phyloP scores from a whole-genome alignment of 2,797 vertebrate species.

The Poecile montanus region DNA sequence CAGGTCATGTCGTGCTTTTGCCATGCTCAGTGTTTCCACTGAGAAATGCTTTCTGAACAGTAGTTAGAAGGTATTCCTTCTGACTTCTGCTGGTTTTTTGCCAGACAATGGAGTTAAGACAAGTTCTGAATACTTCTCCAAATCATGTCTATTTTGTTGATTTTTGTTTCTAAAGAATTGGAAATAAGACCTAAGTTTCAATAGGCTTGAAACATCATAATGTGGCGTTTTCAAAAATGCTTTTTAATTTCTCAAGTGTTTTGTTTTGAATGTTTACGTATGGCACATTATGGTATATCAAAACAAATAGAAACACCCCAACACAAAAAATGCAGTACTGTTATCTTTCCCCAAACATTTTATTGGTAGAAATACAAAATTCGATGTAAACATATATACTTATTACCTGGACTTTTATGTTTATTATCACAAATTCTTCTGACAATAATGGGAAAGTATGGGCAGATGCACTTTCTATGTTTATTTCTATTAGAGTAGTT shows the following conservation, averaged over 20 bases:
- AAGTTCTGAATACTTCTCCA: not conserved
- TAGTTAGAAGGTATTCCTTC: not conserved
- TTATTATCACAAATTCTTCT: not conserved
- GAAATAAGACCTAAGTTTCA: not conserved
- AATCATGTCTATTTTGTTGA: rapidly evolving
- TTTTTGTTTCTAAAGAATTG: not conserved
- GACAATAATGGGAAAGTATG: rapidly evolving
- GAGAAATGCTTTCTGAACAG: not conserved
- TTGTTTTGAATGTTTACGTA: not conserved
- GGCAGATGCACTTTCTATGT: rapidly evolving
- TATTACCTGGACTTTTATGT: rapidly evolving
- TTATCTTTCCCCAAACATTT: not conserved
- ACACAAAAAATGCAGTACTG: not conserved
- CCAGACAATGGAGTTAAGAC: not conserved
- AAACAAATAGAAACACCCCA: not conserved
- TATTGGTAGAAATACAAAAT: not conserved
- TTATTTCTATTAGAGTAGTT: not conserved
- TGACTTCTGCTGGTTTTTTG: not conserved
- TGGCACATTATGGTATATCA: not conserved
- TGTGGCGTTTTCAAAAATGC: not conserved
- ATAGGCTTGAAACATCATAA: not conserved
- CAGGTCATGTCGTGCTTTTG: not conserved
- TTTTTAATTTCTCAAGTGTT: not conserved
- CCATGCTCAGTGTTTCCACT: not conserved
- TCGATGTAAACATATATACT: not conserved